Evolutionary conservation across 2,113 vertebrate genomes (phyloP).

Genomic region (Cynopterus brachyotis): DNA sequence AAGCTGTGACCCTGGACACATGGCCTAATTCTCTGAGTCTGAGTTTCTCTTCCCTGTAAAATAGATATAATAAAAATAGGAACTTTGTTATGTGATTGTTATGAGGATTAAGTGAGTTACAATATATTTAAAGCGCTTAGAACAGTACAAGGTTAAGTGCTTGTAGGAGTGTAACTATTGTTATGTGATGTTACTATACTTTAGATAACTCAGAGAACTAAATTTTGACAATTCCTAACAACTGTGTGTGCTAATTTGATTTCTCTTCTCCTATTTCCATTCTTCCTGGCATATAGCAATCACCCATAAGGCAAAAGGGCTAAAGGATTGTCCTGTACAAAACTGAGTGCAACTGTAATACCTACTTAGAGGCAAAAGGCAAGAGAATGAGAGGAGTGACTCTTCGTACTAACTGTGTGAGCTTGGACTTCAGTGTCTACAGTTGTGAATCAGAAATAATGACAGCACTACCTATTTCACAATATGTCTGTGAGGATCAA

Average conservation of each 20-base stretch:
- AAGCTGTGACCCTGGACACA: background rate
- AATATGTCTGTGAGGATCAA: background rate
- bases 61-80: background rate
- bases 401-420: background rate
- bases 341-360: background rate
- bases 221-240: background rate
- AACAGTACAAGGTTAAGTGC: background rate
- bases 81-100: background rate
- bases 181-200: background rate
- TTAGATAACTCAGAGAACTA: background rate
- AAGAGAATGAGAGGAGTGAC: background rate
- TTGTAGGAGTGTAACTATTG: background rate
- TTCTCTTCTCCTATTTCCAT: background rate
- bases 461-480: background rate
- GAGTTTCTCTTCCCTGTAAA: background rate
- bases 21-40: background rate
- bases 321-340: background rate
- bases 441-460: background rate
- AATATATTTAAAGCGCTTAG: background rate
- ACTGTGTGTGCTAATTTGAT: background rate
- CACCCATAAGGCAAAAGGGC: background rate
- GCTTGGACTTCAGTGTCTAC: slow-evolving; percentile 20
- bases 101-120: background rate
- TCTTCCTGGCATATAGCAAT: background rate
- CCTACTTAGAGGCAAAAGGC: background rate